Evolutionary conservation across 2,797 vertebrate genomes (phyloP).

Genomic region (Sebastes ruberrimus): DNA sequence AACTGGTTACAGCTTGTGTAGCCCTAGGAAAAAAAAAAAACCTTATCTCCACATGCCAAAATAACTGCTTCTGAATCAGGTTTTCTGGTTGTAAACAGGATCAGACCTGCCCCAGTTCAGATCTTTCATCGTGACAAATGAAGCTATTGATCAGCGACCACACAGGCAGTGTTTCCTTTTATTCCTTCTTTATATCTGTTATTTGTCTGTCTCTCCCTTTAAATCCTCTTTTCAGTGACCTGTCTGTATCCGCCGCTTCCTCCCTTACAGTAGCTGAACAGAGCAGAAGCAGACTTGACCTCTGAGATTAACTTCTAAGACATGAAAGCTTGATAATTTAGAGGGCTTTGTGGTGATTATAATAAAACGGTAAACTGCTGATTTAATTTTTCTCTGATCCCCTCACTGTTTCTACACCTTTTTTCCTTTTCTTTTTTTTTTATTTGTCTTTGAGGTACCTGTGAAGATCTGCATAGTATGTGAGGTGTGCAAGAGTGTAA

Average conservation of each 20-base stretch:
- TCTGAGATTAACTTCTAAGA: conserved; percentile 78
- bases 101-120: conserved; percentile 43
- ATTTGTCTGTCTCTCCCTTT: conserved; percentile 2
- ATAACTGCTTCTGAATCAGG: conserved; percentile 26
- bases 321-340: conserved; percentile 76
- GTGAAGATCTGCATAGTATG: background rate
- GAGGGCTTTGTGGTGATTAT: conserved; percentile 74
- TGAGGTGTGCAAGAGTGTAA: background rate
- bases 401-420: conserved; percentile 1
- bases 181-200: conserved; percentile 1
- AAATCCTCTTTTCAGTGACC: conserved; percentile 13
- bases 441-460: background rate
- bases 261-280: conserved; percentile 12
- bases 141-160: conserved; percentile 9
- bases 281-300: conserved; percentile 70
- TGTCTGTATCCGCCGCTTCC: background rate
- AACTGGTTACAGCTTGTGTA: conserved; percentile 35
- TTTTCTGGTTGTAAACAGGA: conserved; percentile 45
- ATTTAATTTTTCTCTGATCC: conserved; percentile 56
- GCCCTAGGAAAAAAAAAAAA: background rate
- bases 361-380: conserved; percentile 67
- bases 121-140: conserved; percentile 23
- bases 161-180: conserved; percentile 5
- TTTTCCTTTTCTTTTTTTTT: conserved; percentile 9
- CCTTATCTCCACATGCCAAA: conserved; percentile 11